phyloP scores from a whole-genome alignment of 2,888 invertebrate species.

The Papilio gigon region DNA sequence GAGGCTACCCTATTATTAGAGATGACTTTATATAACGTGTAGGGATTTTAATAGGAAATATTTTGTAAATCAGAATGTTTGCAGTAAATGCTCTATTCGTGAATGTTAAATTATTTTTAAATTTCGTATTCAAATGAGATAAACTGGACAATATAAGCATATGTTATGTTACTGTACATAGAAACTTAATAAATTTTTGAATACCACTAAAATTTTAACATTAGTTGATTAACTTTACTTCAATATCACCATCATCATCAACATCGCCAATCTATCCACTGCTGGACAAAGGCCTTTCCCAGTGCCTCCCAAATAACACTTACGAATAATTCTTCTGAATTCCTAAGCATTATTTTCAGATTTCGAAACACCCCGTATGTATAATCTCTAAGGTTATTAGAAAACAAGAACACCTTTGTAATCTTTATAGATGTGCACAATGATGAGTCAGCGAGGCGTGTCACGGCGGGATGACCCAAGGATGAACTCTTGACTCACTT shows the following conservation, averaged over 20 bases:
- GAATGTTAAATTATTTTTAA: background rate
- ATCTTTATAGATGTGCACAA: conserved; percentile 19
- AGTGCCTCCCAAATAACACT: too few relatives aligned
- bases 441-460: conserved; percentile 17
- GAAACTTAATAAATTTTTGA: too few relatives aligned
- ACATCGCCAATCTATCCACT: too few relatives aligned
- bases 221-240: too few relatives aligned
- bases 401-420: conserved; percentile 25
- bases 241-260: too few relatives aligned
- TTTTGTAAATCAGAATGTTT: background rate
- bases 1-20: too few relatives aligned
- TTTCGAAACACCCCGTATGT: conserved; percentile 8
- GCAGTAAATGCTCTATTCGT: background rate
- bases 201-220: too few relatives aligned
- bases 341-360: background rate
- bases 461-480: conserved; percentile 21
- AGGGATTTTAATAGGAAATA: too few relatives aligned
- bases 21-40: too few relatives aligned
- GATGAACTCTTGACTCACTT: background rate
- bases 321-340: background rate
- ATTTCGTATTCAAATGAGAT: too few relatives aligned
- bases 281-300: too few relatives aligned
- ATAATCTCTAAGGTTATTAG: conserved; percentile 18
- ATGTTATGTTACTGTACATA: too few relatives aligned
- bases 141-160: background rate